Base-by-base conservation (phyloP, 2,797 vertebrate genomes). In the Cuculus canorus region DNA sequence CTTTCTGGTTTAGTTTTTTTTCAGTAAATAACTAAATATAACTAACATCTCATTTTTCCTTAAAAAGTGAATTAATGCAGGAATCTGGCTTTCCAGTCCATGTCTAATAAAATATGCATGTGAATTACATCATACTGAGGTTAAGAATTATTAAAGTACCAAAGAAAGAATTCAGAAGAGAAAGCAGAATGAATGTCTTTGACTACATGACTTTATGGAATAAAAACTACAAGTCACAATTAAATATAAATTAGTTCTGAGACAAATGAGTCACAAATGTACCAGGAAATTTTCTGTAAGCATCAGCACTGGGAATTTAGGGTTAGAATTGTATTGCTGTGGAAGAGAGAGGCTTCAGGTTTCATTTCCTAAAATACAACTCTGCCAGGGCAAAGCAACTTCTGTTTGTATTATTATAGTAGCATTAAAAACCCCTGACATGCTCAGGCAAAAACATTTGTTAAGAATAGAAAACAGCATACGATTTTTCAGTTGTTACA, bases 211-310 rank as follows among this genome's bases (percentile, higher is more conserved):
- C 11, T 69, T 92, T 33, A 45, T 61, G 63, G 76, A 93, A 85
- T 78, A 85, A 72, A 88, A 93, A 56, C 47, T 92, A 65, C 22
- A 63, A 52, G 73, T 92, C 59, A 79, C 70, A 88, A 87, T 86
- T 77, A 85, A 86, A 94, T 92, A 86, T 64, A 91, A 88, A 91
- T 69, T 37, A 76, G 30, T 57, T 88, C 63, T 84, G 72, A 75
- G 45, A 72, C 59, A 84, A 86, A 70, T 59, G 28, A 84, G 43
- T 57, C 61, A 53, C 47, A 80, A 88, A 89, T 1, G 15, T 53
- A 13, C 56, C 54, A 76, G 41, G 43, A 90, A 37, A 50, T 69
- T 43, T 93, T 88, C 57, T 68, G n/a, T 77, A 30, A 82, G 71
- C 60, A 79, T 56, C 64, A 93, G 53, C 61, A 73, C 23, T 84